Conservation (phyloP, 2,797 vertebrate genomes). For the Leptodactylus fallax region DNA sequence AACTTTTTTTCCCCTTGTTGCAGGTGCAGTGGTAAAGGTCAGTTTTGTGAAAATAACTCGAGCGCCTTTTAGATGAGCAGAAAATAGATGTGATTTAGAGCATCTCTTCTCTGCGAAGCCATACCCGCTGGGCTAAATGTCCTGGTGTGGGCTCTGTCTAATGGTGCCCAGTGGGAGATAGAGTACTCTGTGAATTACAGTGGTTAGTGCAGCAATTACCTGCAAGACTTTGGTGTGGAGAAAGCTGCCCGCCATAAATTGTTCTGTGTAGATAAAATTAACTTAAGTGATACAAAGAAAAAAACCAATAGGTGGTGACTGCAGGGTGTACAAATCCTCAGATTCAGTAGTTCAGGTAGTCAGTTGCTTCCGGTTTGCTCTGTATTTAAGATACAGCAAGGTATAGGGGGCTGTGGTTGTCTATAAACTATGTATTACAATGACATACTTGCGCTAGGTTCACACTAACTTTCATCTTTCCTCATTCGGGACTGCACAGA, state of each 20-base stretch:
- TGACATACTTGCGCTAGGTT: too few species aligned
- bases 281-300: constrained; percentile 24
- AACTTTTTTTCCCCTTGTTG: neutral
- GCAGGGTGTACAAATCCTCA: neutral
- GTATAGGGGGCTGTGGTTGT: too few species aligned
- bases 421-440: too few species aligned
- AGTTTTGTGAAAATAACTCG: neutral
- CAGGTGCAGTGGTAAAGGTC: neutral
- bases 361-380: too few species aligned
- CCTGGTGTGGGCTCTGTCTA: constrained; percentile 27
- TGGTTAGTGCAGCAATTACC: constrained; percentile 51
- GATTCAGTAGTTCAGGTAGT: neutral
- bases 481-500: too few species aligned
- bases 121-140: constrained; percentile 46
- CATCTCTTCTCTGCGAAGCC: neutral
- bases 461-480: too few species aligned
- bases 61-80: neutral
- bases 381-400: too few species aligned
- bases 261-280: constrained; percentile 41
- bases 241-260: constrained; percentile 34
- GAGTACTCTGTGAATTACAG: constrained; percentile 51
- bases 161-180: constrained; percentile 44
- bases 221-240: constrained; percentile 3
- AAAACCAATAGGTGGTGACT: neutral
- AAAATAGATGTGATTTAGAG: constrained; percentile 26